Evolutionary conservation across 2,888 invertebrate genomes (phyloP).

Genomic region (Pseudococcus viburni): DNA sequence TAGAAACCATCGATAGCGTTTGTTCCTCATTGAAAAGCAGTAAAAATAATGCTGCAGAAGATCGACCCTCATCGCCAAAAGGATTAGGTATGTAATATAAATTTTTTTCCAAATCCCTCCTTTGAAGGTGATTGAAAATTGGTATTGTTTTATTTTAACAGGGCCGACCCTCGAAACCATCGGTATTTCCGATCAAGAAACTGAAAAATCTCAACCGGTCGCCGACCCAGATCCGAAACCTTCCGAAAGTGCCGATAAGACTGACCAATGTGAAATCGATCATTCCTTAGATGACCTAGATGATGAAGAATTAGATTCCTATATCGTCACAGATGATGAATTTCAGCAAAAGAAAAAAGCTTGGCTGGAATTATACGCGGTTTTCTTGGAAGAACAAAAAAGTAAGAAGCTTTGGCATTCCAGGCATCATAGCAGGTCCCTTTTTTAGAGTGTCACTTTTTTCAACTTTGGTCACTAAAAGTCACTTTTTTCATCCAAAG

Average conservation of each 20-base stretch:
- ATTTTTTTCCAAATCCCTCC: conserved; percentile 72
- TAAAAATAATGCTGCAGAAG: neutral
- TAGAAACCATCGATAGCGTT: conserved; percentile 48
- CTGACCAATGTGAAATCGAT: conserved; percentile 74
- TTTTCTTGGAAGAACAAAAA: conserved; percentile 87
- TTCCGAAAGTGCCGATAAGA: conserved; percentile 55
- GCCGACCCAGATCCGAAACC: conserved; percentile 67
- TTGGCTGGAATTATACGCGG: conserved; percentile 92
- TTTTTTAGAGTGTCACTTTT: no score
- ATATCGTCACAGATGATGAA: conserved; percentile 88
- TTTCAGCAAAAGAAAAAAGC: conserved; percentile 83
- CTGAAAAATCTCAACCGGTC: neutral
- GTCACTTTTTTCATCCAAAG: no score
- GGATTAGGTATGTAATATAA: conserved; percentile 13
- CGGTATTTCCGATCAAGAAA: conserved; percentile 26
- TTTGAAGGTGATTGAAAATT: conserved; percentile 6
- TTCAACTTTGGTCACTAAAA: no score
- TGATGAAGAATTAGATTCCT: conserved; percentile 90
- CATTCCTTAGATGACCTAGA: conserved; percentile 81
- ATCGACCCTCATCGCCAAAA: neutral
- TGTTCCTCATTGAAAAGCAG: neutral
- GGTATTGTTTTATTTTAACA: neutral
- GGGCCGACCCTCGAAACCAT: conserved; percentile 59
- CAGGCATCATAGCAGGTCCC: no score
- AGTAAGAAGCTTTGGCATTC: conserved; percentile 68